These are phyloP conservation scores for Acronicta leporina DNA, from an alignment of 2,888 invertebrate species.

Conservation along the genomic window DNA sequence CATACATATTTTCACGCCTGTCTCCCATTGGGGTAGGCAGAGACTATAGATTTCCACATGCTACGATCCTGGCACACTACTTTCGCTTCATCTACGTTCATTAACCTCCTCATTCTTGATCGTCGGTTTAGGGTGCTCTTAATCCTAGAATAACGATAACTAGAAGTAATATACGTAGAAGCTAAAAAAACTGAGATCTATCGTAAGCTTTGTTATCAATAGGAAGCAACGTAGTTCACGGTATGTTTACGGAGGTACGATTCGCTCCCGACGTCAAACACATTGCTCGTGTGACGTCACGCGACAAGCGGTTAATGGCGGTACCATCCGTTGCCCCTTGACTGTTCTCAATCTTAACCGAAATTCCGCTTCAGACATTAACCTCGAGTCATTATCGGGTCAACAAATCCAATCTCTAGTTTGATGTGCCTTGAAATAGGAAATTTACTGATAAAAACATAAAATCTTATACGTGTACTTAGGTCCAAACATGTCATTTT, in stretches of 20 bases:
- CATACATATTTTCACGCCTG: too few species aligned
- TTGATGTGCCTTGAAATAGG: background rate
- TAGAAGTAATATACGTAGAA: too few species aligned
- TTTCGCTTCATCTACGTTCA: too few species aligned
- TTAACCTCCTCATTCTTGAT: too few species aligned
- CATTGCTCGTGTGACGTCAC: slow-evolving; percentile 1
- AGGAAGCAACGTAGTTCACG: background rate
- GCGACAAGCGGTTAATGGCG: slow-evolving; percentile 10
- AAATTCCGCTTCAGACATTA: slow-evolving; percentile 10
- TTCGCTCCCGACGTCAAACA: slow-evolving; percentile 1
- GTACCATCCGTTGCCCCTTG: slow-evolving; percentile 3
- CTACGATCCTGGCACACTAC: too few species aligned
- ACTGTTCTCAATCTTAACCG: slow-evolving; percentile 20
- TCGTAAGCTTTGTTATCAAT: background rate
- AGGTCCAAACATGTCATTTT: too few species aligned
- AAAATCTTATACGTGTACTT: too few species aligned
- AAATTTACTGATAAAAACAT: background rate
- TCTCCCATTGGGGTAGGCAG: too few species aligned
- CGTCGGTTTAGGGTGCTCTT: too few species aligned
- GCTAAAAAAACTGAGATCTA: too few species aligned
- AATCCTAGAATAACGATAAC: too few species aligned
- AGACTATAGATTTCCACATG: too few species aligned
- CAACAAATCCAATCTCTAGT: slow-evolving; percentile 1
- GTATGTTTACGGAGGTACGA: background rate
- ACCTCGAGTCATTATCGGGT: slow-evolving; percentile 1